Base-by-base conservation (phyloP, 2,888 invertebrate genomes). In the Platypus cylindrus region DNA sequence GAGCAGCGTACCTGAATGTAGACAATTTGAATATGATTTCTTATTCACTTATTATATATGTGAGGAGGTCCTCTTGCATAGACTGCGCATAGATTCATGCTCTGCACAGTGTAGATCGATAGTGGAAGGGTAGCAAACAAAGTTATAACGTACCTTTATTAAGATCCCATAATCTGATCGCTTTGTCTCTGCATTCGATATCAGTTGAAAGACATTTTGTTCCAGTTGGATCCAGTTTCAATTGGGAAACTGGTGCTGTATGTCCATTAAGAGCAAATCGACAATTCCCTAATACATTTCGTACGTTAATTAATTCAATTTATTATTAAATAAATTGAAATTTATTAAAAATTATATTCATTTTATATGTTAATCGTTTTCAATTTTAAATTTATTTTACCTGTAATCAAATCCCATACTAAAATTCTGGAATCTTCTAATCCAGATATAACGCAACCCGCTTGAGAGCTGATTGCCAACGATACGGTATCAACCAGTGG, bases 351-450 rank as follows among this genome's bases (percentile, higher is more conserved):
- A 15, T 2, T 32, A 28, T 16, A 25, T 11, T 5, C 22, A 34
- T n/a, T n/a, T n/a, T n/a, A n/a, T n/a, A n/a, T n/a, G n/a, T n/a
- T n/a, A n/a, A n/a, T n/a, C n/a, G n/a, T n/a, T n/a, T n/a, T n/a
- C n/a, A n/a, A n/a, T n/a, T n/a, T n/a, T n/a, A n/a, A n/a, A n/a
- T n/a, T n/a, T n/a, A n/a, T n/a, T 23, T 36, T 41, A 75, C 82
- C 82, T 26, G 85, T 86, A 15, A 83, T 78, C 8, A 89, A 67
- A 58, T 89, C 86, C 85, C 87, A 89, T 16, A 87, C 80, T 34
- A 85, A 63, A 44, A 89, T 78, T 55, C 80, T 72, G 15, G 84
- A 78, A 54, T 86, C 85, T 45, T 83, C 81, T 5, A 87, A 66
- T 0, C 83, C 85, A 14, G 83, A 83, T 33, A 89, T 75, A 17